Conservation (phyloP, 2,888 invertebrate species). For the Hypsopygia costalis region DNA sequence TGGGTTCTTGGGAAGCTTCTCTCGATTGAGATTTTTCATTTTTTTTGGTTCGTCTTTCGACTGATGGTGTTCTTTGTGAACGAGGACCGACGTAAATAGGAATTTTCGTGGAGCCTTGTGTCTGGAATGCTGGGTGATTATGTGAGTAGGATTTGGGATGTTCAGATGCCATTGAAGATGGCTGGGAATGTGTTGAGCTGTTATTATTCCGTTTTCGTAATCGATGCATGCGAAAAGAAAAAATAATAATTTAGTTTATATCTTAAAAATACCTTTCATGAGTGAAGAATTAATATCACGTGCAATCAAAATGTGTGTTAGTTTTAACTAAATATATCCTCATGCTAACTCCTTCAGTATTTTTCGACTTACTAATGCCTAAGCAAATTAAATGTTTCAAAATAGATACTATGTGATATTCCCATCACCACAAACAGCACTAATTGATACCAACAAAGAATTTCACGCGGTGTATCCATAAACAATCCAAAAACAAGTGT, state of each 20-base stretch:
- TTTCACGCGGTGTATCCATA: slow-evolving; percentile 26
- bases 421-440: slow-evolving; percentile 2
- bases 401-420: neutral
- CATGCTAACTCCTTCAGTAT: slow-evolving; percentile 8
- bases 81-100: slow-evolving; percentile 85
- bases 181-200: slow-evolving; percentile 78
- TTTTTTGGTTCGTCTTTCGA: slow-evolving; percentile 52
- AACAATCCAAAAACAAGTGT: slow-evolving; percentile 32
- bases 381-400: neutral
- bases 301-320: neutral
- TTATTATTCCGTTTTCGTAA: slow-evolving; percentile 61
- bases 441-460: slow-evolving; percentile 5
- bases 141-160: slow-evolving; percentile 72
- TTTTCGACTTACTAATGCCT: neutral
- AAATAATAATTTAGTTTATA: slow-evolving; percentile 29
- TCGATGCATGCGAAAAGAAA: slow-evolving; percentile 68
- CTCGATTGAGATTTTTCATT: slow-evolving; percentile 56
- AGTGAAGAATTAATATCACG: slow-evolving; percentile 9
- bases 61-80: slow-evolving; percentile 79
- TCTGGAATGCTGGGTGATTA: slow-evolving; percentile 78
- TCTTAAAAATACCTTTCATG: slow-evolving; percentile 14
- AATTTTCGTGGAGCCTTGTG: slow-evolving; percentile 86
- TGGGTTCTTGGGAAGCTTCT: slow-evolving; percentile 68
- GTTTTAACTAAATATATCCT: slow-evolving; percentile 7
- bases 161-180: slow-evolving; percentile 73